phyloP scores from a whole-genome alignment of 2,797 vertebrate genomes.

The Synaphobranchus kaupii region DNA sequence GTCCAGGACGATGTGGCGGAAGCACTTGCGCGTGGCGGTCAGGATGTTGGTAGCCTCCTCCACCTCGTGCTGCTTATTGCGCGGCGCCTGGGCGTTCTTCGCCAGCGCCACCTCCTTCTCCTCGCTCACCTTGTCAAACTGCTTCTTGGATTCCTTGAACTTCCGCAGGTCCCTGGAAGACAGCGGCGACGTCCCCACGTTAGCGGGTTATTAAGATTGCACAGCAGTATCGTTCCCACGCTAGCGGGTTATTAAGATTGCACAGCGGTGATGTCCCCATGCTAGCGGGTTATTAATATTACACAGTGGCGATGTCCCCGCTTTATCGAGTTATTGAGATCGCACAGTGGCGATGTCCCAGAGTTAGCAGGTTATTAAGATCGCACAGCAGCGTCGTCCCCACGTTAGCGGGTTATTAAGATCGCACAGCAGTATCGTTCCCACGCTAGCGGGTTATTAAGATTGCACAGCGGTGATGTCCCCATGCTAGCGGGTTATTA shows the following conservation, averaged over 20 bases:
- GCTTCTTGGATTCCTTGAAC: conserved; percentile 98
- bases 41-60: conserved; percentile 94
- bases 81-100: conserved; percentile 92
- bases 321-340: no score
- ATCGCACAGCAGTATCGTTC: no score
- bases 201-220: neutral
- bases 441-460: no score
- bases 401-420: neutral
- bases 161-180: conserved; percentile 86
- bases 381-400: neutral
- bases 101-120: conserved; percentile 93
- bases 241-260: no score
- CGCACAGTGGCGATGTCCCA: no score
- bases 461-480: no score
- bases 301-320: neutral
- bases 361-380: no score
- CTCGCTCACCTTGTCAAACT: conserved; percentile 98
- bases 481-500: no score
- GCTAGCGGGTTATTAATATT: no score
- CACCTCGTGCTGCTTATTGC: conserved; percentile 94
- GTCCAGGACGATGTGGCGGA: conserved; percentile 94
- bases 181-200: neutral
- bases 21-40: conserved; percentile 94
- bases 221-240: no score
- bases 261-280: no score